A percentile compares a stretch with the other conserved stretches of the same genome.
These are phyloP conservation scores for Lasioglossum vierecki DNA, from an alignment of 2,888 invertebrate genomes.

Conservation along the genomic window DNA sequence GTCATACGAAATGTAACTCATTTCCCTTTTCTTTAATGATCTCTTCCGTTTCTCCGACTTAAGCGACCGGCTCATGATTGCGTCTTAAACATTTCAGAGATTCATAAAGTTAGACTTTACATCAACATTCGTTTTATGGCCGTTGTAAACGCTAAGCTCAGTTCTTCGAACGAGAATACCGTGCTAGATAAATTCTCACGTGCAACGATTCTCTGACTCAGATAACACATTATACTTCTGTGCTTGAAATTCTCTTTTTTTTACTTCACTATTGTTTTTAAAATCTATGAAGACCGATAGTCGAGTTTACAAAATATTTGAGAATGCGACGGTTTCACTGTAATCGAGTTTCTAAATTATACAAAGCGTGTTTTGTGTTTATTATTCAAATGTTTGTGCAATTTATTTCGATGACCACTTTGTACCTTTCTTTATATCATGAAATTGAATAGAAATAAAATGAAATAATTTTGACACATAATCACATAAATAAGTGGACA, in stretches of 20 bases:
- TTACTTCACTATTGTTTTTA: background rate
- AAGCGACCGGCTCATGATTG: constrained; percentile 2
- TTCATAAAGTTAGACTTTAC: constrained; percentile 41
- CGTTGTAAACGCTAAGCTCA: constrained; percentile 27
- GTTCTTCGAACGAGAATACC: background rate
- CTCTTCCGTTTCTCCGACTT: constrained; percentile 2
- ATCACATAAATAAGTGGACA: too few species aligned
- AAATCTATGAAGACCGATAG: background rate
- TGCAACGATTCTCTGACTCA: background rate
- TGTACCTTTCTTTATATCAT: too few species aligned
- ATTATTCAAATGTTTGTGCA: too few species aligned
- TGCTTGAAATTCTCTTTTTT: background rate
- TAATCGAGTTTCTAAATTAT: too few species aligned
- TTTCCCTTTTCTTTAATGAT: constrained; percentile 45
- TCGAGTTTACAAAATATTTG: background rate
- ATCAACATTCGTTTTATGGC: constrained; percentile 20
- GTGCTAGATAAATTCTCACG: constrained; percentile 27
- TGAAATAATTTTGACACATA: too few species aligned
- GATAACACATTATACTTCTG: background rate
- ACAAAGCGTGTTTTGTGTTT: too few species aligned
- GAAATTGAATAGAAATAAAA: too few species aligned
- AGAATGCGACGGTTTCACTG: too few species aligned
- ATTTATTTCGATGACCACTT: too few species aligned
- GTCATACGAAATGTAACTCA: constrained; percentile 29
- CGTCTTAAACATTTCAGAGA: constrained; percentile 33